phyloP scores from a whole-genome alignment of 2,888 invertebrate genomes.

The Lochmaea crataegi region DNA sequence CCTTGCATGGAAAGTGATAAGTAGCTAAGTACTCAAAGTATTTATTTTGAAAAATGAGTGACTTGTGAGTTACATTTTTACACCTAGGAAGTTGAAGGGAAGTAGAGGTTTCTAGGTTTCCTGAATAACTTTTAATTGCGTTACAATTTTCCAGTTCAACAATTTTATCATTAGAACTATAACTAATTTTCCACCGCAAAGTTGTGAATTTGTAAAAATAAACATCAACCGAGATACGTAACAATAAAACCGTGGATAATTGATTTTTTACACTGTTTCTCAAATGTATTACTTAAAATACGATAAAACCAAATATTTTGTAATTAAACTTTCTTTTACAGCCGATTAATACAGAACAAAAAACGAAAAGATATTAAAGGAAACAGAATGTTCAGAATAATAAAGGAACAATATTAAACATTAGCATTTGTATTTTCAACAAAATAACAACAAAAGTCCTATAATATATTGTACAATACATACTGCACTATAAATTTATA shows the following conservation, averaged over 20 bases:
- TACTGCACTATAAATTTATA: not conserved
- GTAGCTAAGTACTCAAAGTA: no score
- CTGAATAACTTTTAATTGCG: no score
- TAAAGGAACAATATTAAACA: conserved; percentile 6
- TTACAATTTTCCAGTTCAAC: not conserved
- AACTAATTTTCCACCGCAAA: not conserved
- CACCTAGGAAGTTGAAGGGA: no score
- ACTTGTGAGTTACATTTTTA: no score
- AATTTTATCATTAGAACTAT: not conserved
- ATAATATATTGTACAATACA: not conserved
- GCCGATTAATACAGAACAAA: not conserved
- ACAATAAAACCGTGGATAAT: not conserved
- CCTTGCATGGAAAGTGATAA: no score
- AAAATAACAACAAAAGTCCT: conserved; percentile 25
- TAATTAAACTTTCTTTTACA: not conserved
- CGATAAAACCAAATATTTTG: not conserved
- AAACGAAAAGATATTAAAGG: not conserved
- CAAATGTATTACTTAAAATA: not conserved
- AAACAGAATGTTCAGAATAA: not conserved
- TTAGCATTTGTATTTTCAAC: conserved; percentile 28
- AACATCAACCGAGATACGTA: not conserved
- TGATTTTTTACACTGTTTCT: not conserved
- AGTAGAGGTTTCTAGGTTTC: no score
- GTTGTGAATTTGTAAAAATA: not conserved
- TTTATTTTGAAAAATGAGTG: no score